Base-by-base conservation (phyloP, 2,113 vertebrate species). In the Myocastor coypus region DNA sequence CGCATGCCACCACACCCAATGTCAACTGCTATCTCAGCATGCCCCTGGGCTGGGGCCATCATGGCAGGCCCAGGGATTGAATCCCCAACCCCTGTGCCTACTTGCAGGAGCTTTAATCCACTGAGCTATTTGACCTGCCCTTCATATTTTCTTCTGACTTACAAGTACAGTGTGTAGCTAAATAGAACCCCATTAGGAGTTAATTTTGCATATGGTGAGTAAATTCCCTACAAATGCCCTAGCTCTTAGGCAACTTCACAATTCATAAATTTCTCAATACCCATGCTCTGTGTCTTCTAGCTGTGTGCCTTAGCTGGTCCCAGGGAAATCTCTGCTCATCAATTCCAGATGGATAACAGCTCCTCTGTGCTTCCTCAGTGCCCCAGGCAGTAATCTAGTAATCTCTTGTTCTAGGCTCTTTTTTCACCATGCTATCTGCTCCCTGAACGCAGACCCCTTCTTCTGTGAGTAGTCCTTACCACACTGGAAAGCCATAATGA, bases 61-160 rank as follows among this genome's bases (percentile, higher is more conserved):
- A 46, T 46, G 46, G 46, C 46, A 46, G 8, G 46, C 46, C 46
- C 46, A 46, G 46, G 46, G 46, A 46, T 46, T 8, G 46, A 46
- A 46, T 46, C 46, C 46, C 46, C 46, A 46, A 8, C 46, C 46
- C 46, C 46, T 46, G 46, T 46, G 46, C 46, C 46, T 46, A 8
- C 46, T 46, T 46, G 46, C 46, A 46, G 46, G 46, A 5, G 46
- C 46, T 46, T 46, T 46, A 46, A 46, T 46, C 46, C 46, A 46
- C 46, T 46, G 46, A 46, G 46, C 46, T 46, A 46, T 46, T 46
- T 46, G 46, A 8, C 46, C 46, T 46, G 46, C 46, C 46, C 46
- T n/a, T 55, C n/a, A 34, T 59, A 52, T 83, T 92, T 95, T 83
- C 50, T 84, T 66, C 50, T 61, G 73, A 73, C 30, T 75, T 92